Percentiles rank a stretch among this genome's conserved stretches.
Conservation (phyloP, 1,140 invertebrate species). For the Zaprionus ornatus region DNA sequence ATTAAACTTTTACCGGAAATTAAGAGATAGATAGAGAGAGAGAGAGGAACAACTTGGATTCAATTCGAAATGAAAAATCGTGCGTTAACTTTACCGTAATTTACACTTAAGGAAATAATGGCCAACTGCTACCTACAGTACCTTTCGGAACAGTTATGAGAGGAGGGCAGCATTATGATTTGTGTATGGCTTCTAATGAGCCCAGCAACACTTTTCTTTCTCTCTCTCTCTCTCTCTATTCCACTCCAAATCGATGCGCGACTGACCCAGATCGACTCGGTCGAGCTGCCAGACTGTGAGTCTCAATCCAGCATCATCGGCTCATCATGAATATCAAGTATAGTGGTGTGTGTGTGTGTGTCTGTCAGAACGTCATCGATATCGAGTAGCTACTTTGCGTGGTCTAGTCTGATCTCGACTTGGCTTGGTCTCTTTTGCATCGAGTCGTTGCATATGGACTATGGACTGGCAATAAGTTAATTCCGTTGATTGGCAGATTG, state of each 20-base stretch:
- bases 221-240: not conserved
- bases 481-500: constrained; percentile 53
- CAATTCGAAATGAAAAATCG: not conserved
- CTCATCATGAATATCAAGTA: constrained; percentile 37
- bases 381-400: constrained; percentile 1
- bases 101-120: not conserved
- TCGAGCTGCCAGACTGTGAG: constrained; percentile 15
- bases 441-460: constrained; percentile 39
- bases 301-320: constrained; percentile 34
- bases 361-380: constrained; percentile 31
- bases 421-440: constrained; percentile 55
- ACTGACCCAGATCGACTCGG: constrained; percentile 53
- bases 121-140: not conserved
- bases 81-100: not conserved
- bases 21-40: not conserved
- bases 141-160: not conserved
- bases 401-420: constrained; percentile 4
- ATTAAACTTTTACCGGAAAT: constrained; percentile 21
- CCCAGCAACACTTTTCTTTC: constrained; percentile 50
- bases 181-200: constrained; percentile 27
- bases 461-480: constrained; percentile 61
- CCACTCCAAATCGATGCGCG: constrained; percentile 28
- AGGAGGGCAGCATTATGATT: not conserved
- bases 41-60: not conserved
- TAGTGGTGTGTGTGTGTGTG: not conserved